Percentiles rank a stretch among this genome's conserved stretches.
Conservation (phyloP, 1,140 invertebrate species). For the Trinorchestia longiramus region DNA sequence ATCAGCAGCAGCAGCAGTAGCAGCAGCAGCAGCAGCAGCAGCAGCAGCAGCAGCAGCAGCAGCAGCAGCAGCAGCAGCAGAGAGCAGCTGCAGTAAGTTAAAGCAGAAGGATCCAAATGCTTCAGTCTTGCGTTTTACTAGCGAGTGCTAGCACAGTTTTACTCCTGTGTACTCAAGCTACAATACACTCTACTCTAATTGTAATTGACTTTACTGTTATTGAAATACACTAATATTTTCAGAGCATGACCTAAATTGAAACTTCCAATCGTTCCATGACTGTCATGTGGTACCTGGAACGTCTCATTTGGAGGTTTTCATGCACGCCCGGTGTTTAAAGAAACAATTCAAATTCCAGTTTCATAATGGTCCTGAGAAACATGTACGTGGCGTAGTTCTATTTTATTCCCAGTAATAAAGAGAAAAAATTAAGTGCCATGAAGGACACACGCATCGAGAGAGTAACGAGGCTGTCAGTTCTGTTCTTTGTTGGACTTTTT, state of each 20-base stretch:
- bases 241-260: background rate
- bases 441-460: background rate
- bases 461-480: background rate
- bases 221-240: too few species aligned
- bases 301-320: background rate
- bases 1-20: too few species aligned
- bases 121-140: background rate
- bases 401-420: background rate
- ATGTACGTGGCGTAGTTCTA: background rate
- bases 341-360: background rate
- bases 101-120: background rate
- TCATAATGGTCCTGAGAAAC: background rate
- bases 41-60: too few species aligned
- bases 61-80: too few species aligned
- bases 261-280: background rate
- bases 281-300: background rate
- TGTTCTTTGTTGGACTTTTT: background rate
- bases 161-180: background rate
- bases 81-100: background rate
- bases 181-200: background rate
- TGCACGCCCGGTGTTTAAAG: background rate
- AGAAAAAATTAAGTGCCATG: background rate
- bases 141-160: background rate
- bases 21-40: too few species aligned
- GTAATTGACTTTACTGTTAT: too few species aligned